Base-by-base conservation (phyloP, 2,113 vertebrate species). In the Ranitomeya variabilis region DNA sequence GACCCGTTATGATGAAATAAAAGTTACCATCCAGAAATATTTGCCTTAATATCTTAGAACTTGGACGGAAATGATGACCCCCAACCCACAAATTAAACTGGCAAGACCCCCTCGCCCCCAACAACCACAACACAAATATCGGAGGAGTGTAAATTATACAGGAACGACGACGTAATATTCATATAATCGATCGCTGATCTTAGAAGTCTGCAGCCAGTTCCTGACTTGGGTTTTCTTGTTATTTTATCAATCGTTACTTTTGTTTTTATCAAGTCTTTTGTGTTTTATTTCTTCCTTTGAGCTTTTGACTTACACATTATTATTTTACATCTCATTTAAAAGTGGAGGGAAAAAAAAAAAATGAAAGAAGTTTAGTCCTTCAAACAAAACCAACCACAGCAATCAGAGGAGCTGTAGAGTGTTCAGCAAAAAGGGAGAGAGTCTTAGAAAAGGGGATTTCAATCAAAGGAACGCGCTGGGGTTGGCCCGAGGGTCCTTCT, bases 401-500 rank as follows among this genome's bases (percentile, higher is more conserved):
- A 89, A 89, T 37, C 60, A 83, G 73, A 18, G 82, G 54, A 92
- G 91, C 90, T 85, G 90, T 55, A 88, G 80, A 90, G 87, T 89
- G 94, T 88, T 92, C 89, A 82, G 91, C 23, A 89, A 51, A 74
- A 82, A 80, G 26, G 60, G 83, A 87, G 83, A 87, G 31, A 92
- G 89, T 93, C 90, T 74, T 91, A 86, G 64, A 81, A 62, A 74
- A 89, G 89, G 69, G 51, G 21, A 26, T 90, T 88, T 83, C 80
- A 54, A 87, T 95, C 95, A 99, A 90, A 99, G 97, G 91, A 99
- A 99, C 66, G 98, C 98, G 89, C 98, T 97, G 0, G 97, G 97
- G 87, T 98, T 98, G 86, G 97, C 96, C 3, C 96, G 95, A 4
- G 97, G 97, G 88, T 99, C 97, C 91, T 98, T 99, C 91, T 97